A percentile compares a stretch with the other conserved stretches of the same genome.
Evolutionary conservation across 2,888 invertebrate genomes (phyloP).

Genomic region (Chirona hameri): DNA sequence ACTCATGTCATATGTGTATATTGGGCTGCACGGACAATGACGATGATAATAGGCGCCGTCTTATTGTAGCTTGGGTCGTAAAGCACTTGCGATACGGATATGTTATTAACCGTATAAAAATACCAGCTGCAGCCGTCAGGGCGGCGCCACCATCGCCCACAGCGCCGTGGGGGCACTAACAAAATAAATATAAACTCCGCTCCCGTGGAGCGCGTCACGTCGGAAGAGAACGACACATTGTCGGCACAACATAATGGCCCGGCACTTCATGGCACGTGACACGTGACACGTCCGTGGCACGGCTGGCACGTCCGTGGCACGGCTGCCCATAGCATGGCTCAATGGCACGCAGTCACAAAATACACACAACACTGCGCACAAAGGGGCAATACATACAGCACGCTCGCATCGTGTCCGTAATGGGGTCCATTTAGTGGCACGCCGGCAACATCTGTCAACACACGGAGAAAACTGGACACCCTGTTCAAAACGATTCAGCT

Average conservation of each 20-base stretch:
- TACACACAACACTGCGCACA: not conserved
- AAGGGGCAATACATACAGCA: not conserved
- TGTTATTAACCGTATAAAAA: not conserved
- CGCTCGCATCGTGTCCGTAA: too few relatives aligned
- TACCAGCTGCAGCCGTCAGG: not conserved
- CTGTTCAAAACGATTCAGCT: too few relatives aligned
- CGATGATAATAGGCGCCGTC: not conserved
- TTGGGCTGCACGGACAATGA: not conserved
- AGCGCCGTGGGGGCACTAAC: not conserved
- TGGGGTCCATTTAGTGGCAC: too few relatives aligned
- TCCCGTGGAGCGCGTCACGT: too few relatives aligned
- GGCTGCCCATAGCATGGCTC: not conserved
- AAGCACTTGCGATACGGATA: not conserved
- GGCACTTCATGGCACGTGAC: too few relatives aligned
- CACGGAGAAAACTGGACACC: too few relatives aligned
- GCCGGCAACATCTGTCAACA: too few relatives aligned
- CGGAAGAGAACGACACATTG: too few relatives aligned
- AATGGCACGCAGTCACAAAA: not conserved
- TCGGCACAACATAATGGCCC: too few relatives aligned
- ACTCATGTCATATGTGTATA: not conserved
- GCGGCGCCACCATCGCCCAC: not conserved
- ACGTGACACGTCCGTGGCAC: too few relatives aligned
- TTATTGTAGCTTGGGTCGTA: not conserved
- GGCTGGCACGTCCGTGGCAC: too few relatives aligned
- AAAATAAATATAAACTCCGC: not conserved